Percentiles rank a stretch among this genome's conserved stretches.
Conservation (phyloP, 2,113 vertebrate species). For the Marmota flaviventris region DNA sequence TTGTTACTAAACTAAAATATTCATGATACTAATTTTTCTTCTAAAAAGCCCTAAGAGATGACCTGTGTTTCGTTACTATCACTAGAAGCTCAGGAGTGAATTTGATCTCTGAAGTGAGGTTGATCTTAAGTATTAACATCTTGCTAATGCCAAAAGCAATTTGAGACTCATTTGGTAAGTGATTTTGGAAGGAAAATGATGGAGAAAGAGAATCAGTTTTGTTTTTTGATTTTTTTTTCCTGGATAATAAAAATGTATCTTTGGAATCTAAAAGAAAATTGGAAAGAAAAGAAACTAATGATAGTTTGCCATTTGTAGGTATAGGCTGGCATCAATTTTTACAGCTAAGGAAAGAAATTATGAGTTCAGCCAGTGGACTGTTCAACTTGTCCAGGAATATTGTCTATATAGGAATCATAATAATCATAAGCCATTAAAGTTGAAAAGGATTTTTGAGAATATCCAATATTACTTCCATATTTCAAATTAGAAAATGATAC, state of each 20-base stretch:
- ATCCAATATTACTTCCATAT: neutral
- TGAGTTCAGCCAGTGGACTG: neutral
- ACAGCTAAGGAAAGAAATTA: neutral
- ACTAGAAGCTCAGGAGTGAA: neutral
- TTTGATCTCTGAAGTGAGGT: neutral
- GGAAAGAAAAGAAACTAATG: neutral
- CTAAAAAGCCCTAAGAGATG: neutral
- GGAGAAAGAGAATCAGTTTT: neutral
- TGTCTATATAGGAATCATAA: neutral
- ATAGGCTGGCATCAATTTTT: neutral
- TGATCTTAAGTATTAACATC: conserved; percentile 15
- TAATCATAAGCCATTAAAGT: neutral
- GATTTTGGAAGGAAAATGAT: neutral
- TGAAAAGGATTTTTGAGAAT: neutral
- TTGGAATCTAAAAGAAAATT: neutral
- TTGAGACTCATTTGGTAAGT: conserved; percentile 37
- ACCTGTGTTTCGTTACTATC: neutral
- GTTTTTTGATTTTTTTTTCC: neutral
- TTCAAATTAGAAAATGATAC: neutral
- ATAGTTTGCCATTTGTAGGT: neutral
- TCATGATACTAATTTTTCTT: neutral
- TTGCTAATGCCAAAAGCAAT: neutral
- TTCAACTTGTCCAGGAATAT: neutral
- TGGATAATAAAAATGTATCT: neutral
- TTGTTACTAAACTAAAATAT: conserved; percentile 25